These are phyloP conservation scores for Homalodisca vitripennis DNA, from an alignment of 1,140 invertebrate species.

Conservation along the genomic window DNA sequence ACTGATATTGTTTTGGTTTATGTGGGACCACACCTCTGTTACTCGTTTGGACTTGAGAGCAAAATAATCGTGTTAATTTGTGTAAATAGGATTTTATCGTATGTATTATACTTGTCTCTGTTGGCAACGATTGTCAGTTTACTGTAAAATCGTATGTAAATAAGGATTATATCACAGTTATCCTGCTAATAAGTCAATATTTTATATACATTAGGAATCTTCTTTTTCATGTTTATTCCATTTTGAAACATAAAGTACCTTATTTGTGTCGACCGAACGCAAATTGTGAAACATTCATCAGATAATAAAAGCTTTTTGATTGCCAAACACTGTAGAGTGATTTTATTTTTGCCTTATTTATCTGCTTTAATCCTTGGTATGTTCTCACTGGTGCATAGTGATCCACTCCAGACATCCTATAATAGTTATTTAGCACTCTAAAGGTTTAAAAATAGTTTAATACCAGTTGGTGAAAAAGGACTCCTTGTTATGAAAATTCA, in stretches of 20 bases:
- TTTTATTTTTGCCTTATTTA: too few relatives aligned
- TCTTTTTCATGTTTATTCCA: slow-evolving; percentile 25
- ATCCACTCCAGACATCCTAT: too few relatives aligned
- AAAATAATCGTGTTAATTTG: neutral
- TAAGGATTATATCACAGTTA: neutral
- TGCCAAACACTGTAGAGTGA: too few relatives aligned
- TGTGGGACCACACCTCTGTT: slow-evolving; percentile 11
- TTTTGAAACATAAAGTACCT: slow-evolving; percentile 9
- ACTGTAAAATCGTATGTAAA: neutral
- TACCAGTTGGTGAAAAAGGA: too few relatives aligned
- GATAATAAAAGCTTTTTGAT: slow-evolving; percentile 24
- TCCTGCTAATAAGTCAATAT: slow-evolving; percentile 11
- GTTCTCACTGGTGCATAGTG: too few relatives aligned
- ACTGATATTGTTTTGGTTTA: slow-evolving; percentile 21
- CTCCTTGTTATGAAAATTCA: too few relatives aligned
- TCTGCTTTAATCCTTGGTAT: too few relatives aligned
- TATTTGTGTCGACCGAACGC: slow-evolving; percentile 10
- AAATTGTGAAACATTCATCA: slow-evolving; percentile 6
- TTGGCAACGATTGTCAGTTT: neutral
- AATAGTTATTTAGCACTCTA: too few relatives aligned
- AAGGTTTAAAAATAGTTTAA: too few relatives aligned
- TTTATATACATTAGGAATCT: neutral
- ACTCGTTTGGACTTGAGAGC: neutral
- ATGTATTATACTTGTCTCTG: slow-evolving; percentile 13
- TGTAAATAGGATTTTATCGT: neutral